Base-by-base conservation (phyloP, 1,140 invertebrate genomes). In the Pseudomyrmex concolor region DNA sequence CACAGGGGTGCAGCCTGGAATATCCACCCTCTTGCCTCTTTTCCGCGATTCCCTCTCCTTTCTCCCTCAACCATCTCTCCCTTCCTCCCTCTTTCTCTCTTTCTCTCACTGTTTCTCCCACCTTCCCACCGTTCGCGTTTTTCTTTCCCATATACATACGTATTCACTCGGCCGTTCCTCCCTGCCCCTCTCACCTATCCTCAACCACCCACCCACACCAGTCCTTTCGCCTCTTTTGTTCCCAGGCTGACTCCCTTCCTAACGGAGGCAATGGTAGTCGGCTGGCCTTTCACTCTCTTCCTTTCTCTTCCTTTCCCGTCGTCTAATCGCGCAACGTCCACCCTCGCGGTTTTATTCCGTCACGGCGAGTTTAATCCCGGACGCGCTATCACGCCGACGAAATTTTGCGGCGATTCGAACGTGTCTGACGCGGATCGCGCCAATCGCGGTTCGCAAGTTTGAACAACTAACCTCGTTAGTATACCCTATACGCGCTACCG, bases 1-100 rank as follows among this genome's bases (percentile, higher is more conserved):
- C 60, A 77, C 73, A 62, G 86, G 87, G 86, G 87, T 80, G 86
- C 84, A 88, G 88, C 86, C 86, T 89, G 89, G 88, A 89, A 89
- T 88, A 90, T 89, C 88, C 76, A 88, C 81, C 88, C 88, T 91
- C 83, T 88, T 89, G 70, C 88, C 88, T 89, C 84, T 91, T 89
- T 89, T 90, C 80, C 83, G 85, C 85, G 73, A 83, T 86, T 85
- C 85, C 72, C 81, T 73, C 73, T 34, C 55, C 59, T 74, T 25
- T 25, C 43, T 60, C 62, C 68, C 63, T 60, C 50, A n/a, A 62
- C 77, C 71, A 50, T 54, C 67, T 17, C 45, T 51, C 67, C 71
- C 66, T 19, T 51, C 55, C 62, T 70, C 51, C 22, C 43, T 51
- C 17, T 54, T 45, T 25, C 25, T 25, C 25, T 25, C 25, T 25